phyloP scores from a whole-genome alignment of 2,797 vertebrate species.

The Smutsia gigantea region DNA sequence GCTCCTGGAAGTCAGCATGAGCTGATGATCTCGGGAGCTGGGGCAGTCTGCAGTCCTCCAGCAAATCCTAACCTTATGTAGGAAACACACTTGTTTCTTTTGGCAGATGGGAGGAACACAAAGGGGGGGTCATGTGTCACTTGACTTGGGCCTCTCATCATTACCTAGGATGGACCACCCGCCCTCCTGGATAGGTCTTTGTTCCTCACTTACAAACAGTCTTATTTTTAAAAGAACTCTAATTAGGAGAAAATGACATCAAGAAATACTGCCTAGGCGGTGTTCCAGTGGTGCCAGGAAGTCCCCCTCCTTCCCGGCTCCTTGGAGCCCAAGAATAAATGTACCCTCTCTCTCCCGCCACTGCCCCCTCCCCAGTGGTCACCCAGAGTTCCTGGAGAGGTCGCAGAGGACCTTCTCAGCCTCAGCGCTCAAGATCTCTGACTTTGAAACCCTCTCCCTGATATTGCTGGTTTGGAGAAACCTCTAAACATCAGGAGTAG shows the following conservation, averaged over 20 bases:
- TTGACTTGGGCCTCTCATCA: not conserved
- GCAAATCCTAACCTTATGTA: not conserved
- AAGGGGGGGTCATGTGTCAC: not conserved
- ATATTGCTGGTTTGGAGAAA: not conserved
- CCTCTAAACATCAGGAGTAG: not conserved
- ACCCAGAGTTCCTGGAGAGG: no score
- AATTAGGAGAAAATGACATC: not conserved
- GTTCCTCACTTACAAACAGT: not conserved
- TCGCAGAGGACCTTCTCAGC: not conserved
- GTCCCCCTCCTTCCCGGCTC: not conserved
- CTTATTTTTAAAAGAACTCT: not conserved
- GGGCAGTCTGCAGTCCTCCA: not conserved
- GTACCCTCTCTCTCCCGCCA: rapidly evolving
- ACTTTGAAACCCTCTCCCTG: not conserved
- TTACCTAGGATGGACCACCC: not conserved
- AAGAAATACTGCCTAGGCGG: not conserved
- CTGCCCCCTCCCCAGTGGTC: no score
- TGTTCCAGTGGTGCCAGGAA: not conserved
- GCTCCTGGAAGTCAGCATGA: not conserved
- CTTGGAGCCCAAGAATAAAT: not conserved
- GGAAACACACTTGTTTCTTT: not conserved
- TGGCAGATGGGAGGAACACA: not conserved
- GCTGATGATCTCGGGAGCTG: not conserved
- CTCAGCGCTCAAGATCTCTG: not conserved
- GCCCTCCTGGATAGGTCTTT: not conserved